Percentiles rank a stretch among this genome's conserved stretches.
Conservation (phyloP, 2,113 vertebrate genomes). For the Nycticebus coucang region DNA sequence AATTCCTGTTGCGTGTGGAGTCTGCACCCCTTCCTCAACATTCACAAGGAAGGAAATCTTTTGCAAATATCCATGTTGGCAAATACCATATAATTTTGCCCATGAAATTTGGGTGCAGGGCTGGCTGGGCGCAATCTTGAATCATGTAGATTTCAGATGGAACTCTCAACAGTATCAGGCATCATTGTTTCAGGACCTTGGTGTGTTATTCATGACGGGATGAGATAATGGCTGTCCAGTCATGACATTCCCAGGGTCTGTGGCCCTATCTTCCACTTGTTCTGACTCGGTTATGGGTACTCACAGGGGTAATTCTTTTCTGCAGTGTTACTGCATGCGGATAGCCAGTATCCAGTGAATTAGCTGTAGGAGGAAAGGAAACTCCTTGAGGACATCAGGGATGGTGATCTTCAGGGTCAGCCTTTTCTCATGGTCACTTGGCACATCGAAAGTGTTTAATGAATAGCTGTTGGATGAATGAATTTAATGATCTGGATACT, state of each 20-base stretch:
- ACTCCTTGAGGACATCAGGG: not conserved
- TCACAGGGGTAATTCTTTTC: not conserved
- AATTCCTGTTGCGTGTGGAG: not conserved
- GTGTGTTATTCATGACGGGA: not conserved
- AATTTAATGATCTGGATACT: not conserved
- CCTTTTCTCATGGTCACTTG: not conserved
- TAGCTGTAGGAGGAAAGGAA: no score
- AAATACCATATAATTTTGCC: not conserved
- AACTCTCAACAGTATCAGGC: not conserved
- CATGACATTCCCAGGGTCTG: not conserved
- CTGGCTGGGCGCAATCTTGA: not conserved
- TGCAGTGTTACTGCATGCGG: no score
- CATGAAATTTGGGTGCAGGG: not conserved
- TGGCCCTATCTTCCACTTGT: not conserved
- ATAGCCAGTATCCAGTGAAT: not conserved
- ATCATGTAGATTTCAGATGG: not conserved
- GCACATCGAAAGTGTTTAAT: not conserved
- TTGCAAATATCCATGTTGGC: not conserved
- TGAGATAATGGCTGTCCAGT: not conserved
- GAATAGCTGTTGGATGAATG: not conserved
- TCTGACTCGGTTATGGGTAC: not conserved
- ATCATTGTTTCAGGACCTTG: not conserved
- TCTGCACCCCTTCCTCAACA: not conserved
- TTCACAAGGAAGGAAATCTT: not conserved
- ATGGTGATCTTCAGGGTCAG: not conserved